Conservation (phyloP, 2,113 vertebrate genomes). For the Kryptolebias marmoratus region DNA sequence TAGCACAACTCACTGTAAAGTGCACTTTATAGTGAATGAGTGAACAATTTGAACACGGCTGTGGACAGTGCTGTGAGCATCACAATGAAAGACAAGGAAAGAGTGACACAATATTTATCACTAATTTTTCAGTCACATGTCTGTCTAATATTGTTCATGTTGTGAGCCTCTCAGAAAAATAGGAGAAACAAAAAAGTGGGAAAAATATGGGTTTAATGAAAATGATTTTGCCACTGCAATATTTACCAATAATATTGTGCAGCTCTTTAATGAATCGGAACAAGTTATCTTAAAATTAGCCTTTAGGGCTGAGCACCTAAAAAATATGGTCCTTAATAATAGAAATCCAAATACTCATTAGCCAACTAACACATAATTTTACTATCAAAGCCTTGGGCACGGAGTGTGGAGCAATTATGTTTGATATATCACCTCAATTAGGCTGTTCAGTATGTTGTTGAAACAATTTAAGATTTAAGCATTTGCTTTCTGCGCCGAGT, state of each 20-base stretch:
- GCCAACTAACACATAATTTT: conserved; percentile 57
- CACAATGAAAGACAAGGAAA: too few relatives aligned
- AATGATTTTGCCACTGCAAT: neutral
- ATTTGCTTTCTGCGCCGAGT: conserved; percentile 52
- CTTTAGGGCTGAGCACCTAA: conserved; percentile 32
- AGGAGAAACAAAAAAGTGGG: too few relatives aligned
- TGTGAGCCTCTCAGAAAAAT: too few relatives aligned
- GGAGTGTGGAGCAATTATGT: conserved; percentile 60
- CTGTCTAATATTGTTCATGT: too few relatives aligned
- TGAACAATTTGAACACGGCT: too few relatives aligned
- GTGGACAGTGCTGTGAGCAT: too few relatives aligned
- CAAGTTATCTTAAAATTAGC: conserved; percentile 15
- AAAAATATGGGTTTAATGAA: too few relatives aligned
- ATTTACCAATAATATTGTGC: neutral
- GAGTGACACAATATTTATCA: too few relatives aligned
- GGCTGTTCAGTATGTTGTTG: conserved; percentile 64
- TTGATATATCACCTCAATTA: conserved; percentile 71
- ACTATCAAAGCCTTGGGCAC: conserved; percentile 57
- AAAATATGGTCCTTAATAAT: conserved; percentile 21
- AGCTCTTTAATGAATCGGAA: neutral
- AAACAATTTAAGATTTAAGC: conserved; percentile 68
- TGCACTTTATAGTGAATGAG: too few relatives aligned
- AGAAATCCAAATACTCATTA: conserved; percentile 58
- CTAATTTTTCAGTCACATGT: too few relatives aligned
- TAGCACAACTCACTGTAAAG: too few relatives aligned